Evolutionary conservation across 2,888 invertebrate genomes (phyloP).

Genomic region (Caradrina clavipalpis): DNA sequence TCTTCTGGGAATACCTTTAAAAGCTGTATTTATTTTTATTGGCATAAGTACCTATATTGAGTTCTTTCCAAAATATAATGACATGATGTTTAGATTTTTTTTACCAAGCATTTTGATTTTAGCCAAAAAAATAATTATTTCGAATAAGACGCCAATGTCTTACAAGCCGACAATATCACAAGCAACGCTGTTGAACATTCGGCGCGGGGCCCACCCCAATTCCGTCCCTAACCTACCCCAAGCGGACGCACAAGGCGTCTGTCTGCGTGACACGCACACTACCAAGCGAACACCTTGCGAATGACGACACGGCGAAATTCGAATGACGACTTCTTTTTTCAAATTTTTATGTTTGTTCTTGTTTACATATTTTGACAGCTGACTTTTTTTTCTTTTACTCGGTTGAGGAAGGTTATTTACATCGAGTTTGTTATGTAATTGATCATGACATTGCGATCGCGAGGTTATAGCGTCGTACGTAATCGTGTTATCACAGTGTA

Average conservation of each 20-base stretch:
- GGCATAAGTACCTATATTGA: no score
- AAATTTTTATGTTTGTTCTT: constrained; percentile 47
- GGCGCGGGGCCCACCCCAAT: constrained; percentile 85
- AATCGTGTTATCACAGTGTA: constrained; percentile 28
- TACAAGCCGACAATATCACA: constrained; percentile 76
- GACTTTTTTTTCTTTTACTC: constrained; percentile 34
- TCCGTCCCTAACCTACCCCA: constrained; percentile 88
- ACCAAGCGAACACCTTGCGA: constrained; percentile 64
- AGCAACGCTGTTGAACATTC: constrained; percentile 87
- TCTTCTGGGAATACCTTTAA: constrained; percentile 6
- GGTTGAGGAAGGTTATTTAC: constrained; percentile 48
- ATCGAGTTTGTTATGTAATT: constrained; percentile 40
- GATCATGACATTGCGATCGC: constrained; percentile 40
- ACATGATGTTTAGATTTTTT: no score
- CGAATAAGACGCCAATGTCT: constrained; percentile 48
- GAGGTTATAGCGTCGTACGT: constrained; percentile 43
- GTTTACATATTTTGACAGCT: constrained; percentile 56
- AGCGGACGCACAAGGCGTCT: constrained; percentile 67
- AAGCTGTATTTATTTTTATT: neutral
- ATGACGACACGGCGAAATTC: constrained; percentile 56
- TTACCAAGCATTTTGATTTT: no score
- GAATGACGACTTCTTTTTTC: constrained; percentile 58
- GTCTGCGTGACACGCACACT: constrained; percentile 64
- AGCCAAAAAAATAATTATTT: neutral
- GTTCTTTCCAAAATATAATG: no score